Evolutionary conservation across 30 jellyfish, hydroid and myxozoan genomes (phyloP).

Genomic region (Euphysa ruthae): DNA sequence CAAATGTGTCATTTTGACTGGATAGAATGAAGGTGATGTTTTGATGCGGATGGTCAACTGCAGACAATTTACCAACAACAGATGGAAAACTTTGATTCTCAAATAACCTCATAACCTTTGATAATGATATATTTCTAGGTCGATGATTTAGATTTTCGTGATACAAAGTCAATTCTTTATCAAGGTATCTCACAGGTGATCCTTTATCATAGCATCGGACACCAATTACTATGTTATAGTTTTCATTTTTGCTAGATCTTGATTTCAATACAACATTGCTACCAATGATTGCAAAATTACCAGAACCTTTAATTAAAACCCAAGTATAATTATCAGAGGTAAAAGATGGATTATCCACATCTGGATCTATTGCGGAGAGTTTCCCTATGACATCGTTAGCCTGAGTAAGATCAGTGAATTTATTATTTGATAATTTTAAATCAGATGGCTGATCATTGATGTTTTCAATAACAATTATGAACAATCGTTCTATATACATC

Average conservation of each 20-base stretch:
- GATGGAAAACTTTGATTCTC: conserved; percentile 42
- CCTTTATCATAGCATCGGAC: conserved; percentile 75
- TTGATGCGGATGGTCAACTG: conserved; percentile 45
- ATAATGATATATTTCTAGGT: conserved; percentile 33
- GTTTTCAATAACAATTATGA: conserved; percentile 37
- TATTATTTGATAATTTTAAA: conserved; percentile 39
- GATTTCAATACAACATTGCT: conserved; percentile 35
- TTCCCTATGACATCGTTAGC: conserved; percentile 49
- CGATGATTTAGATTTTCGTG: conserved; percentile 40
- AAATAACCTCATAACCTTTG: conserved; percentile 9
- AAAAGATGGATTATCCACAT: conserved; percentile 43
- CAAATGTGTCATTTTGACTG: conserved; percentile 34
- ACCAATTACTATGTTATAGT: conserved; percentile 23
- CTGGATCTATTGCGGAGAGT: conserved; percentile 69
- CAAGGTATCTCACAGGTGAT: background rate
- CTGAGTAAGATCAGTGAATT: conserved; percentile 45
- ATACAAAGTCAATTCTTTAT: background rate
- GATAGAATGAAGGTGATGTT: conserved; percentile 21
- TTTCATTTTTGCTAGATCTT: conserved; percentile 24
- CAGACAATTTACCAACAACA: conserved; percentile 30
- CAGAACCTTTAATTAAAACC: conserved; percentile 42
- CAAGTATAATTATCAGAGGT: conserved; percentile 57
- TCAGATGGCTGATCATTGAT: conserved; percentile 78
- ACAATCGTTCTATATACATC: conserved; percentile 43
- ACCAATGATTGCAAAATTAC: conserved; percentile 43